Conservation (phyloP, 1,140 invertebrate genomes). For the Portunus trituberculatus region DNA sequence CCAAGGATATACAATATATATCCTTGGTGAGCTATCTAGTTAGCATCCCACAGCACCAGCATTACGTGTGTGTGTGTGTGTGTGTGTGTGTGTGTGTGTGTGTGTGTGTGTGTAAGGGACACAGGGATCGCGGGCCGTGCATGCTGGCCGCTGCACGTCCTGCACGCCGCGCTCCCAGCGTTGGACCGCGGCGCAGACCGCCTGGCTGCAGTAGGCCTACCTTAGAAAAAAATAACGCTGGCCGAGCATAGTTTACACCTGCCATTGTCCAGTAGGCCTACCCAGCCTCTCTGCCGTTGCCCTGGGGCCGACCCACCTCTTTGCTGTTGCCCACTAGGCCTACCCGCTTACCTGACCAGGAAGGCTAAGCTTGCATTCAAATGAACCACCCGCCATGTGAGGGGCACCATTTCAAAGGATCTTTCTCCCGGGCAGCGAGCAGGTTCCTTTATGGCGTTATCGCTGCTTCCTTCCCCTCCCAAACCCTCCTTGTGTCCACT, state of each 20-base stretch:
- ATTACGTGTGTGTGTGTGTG: background rate
- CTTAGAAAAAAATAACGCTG: slow-evolving; percentile 18
- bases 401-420: slow-evolving; percentile 34
- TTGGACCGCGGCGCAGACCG: background rate
- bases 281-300: slow-evolving; percentile 44
- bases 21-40: too few relatives aligned
- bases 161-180: background rate
- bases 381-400: slow-evolving; percentile 44
- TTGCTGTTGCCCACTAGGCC: slow-evolving; percentile 43
- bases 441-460: slow-evolving; percentile 35
- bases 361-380: slow-evolving; percentile 46
- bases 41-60: background rate
- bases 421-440: background rate
- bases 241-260: slow-evolving; percentile 31
- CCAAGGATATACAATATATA: background rate
- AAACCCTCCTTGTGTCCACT: background rate
- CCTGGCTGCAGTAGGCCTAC: background rate
- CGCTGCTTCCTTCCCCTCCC: background rate
- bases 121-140: too few relatives aligned
- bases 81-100: slow-evolving; percentile 23
- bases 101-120: background rate
- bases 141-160: background rate
- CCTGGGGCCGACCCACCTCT: slow-evolving; percentile 43
- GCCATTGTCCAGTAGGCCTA: slow-evolving; percentile 48
- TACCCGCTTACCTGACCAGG: slow-evolving; percentile 43